A percentile compares a stretch with the other conserved stretches of the same genome.
Conservation (phyloP, 2,113 vertebrate species). For the Heterochromis multidens region DNA sequence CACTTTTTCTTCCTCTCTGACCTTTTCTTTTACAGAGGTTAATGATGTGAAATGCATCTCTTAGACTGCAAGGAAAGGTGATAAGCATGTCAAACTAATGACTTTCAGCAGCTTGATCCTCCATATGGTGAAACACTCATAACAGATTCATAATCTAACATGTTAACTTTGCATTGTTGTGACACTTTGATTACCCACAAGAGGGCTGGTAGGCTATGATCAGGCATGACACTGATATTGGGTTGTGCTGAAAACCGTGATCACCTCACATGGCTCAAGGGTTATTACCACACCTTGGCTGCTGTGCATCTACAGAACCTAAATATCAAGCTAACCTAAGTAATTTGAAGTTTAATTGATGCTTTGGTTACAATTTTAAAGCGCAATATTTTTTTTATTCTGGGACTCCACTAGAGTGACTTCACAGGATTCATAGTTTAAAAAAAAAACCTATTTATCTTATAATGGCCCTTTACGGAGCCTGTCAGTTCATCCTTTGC, state of each 20-base stretch:
- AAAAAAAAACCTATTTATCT: background rate
- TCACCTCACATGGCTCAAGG: background rate
- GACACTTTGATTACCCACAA: background rate
- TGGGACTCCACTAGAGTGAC: too few relatives aligned
- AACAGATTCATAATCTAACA: background rate
- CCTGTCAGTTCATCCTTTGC: background rate
- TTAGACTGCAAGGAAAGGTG: background rate
- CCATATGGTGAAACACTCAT: background rate
- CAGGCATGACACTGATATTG: background rate
- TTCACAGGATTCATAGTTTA: background rate
- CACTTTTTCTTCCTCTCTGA: background rate
- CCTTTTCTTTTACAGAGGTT: constrained; percentile 13
- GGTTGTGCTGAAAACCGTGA: background rate
- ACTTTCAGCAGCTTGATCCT: background rate
- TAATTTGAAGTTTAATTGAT: background rate
- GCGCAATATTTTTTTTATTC: too few relatives aligned
- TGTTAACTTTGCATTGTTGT: background rate
- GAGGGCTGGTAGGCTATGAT: background rate
- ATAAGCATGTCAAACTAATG: constrained; percentile 13
- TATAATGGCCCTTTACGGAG: background rate
- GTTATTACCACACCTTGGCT: background rate
- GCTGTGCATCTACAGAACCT: background rate
- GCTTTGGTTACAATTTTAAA: background rate
- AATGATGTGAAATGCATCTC: constrained; percentile 26
- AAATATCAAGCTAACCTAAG: background rate